Evolutionary conservation across 1,140 invertebrate genomes (phyloP).

Genomic region (Plutomurus gul): DNA sequence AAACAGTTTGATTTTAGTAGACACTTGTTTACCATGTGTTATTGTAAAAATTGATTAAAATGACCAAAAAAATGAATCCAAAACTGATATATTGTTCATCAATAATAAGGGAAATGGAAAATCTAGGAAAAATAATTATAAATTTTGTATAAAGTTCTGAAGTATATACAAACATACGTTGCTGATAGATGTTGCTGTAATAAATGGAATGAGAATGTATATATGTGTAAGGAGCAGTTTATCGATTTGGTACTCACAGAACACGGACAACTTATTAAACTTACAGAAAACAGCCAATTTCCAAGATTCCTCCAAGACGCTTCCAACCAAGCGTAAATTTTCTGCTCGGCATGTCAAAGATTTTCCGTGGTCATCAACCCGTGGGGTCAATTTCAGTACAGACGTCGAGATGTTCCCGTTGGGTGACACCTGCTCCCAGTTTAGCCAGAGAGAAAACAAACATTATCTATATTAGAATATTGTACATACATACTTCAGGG

Average conservation of each 20-base stretch:
- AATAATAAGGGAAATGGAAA: too few relatives aligned
- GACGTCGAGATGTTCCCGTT: conserved; percentile 53
- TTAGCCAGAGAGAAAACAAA: neutral
- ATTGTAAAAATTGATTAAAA: too few relatives aligned
- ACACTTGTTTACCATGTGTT: too few relatives aligned
- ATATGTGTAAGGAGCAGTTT: conserved; percentile 23
- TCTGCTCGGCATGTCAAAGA: conserved; percentile 49
- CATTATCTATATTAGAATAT: neutral
- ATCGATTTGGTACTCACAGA: conserved; percentile 22
- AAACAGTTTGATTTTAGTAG: too few relatives aligned
- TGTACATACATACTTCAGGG: neutral
- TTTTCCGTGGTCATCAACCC: conserved; percentile 53
- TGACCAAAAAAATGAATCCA: too few relatives aligned
- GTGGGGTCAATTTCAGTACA: conserved; percentile 51
- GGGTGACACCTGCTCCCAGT: conserved; percentile 47
- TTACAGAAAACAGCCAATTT: conserved; percentile 54
- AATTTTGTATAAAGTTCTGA: too few relatives aligned
- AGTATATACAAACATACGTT: too few relatives aligned
- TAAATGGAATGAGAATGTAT: too few relatives aligned
- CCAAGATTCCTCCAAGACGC: conserved; percentile 53
- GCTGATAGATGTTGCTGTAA: too few relatives aligned
- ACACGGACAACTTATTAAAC: neutral
- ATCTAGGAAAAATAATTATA: too few relatives aligned
- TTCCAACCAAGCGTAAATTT: conserved; percentile 50
- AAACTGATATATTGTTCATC: too few relatives aligned